Percentiles rank a stretch among this genome's conserved stretches.
Conservation (phyloP, 1,140 invertebrate genomes). For the Riptortus pedestris region DNA sequence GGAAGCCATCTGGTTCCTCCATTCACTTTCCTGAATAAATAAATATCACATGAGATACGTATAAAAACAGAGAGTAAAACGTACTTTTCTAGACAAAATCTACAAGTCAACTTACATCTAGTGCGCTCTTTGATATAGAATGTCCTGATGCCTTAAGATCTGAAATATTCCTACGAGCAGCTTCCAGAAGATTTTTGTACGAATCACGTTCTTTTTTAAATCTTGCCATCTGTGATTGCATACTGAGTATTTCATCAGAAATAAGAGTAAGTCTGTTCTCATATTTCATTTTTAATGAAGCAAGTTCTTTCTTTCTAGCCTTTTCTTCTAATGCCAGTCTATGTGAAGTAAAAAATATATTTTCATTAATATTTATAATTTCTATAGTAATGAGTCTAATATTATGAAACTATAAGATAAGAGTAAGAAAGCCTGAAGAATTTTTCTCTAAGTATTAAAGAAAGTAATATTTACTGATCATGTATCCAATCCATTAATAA, state of each 20-base stretch:
- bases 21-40: slow-evolving; percentile 40
- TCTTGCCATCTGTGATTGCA: slow-evolving; percentile 64
- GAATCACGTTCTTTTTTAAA: slow-evolving; percentile 82
- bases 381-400: too few species aligned
- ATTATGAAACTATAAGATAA: too few species aligned
- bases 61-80: too few species aligned
- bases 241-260: slow-evolving; percentile 70
- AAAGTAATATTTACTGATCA: background rate
- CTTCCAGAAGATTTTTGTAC: slow-evolving; percentile 82
- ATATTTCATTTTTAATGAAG: slow-evolving; percentile 76
- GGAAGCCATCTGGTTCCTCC: slow-evolving; percentile 44
- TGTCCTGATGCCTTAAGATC: slow-evolving; percentile 49
- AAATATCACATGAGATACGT: background rate
- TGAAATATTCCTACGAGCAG: slow-evolving; percentile 67
- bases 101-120: slow-evolving; percentile 1
- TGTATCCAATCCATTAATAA: too few species aligned
- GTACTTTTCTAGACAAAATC: too few species aligned
- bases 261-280: slow-evolving; percentile 77
- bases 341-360: slow-evolving; percentile 26
- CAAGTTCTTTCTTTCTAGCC: slow-evolving; percentile 67
- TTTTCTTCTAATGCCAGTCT: slow-evolving; percentile 68
- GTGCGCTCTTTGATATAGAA: background rate
- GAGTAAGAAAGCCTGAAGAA: too few species aligned
- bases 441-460: background rate
- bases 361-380: too few species aligned